These are phyloP conservation scores for human DNA, from an alignment of 2,113 vertebrate species.

Conservation along the genomic window GRCh38 chr1:71961501-71962000, in stretches of 20 bases:
- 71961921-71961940: not conserved
- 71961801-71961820: not conserved
- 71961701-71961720: not conserved
- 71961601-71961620: not conserved
- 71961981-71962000: not conserved
- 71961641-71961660: not conserved
- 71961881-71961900: not conserved
- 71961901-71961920: not conserved
- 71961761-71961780: not conserved
- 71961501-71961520: not conserved
- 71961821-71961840: not conserved
- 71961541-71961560: not conserved
- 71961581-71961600: not conserved
- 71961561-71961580: not conserved
- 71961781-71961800: not conserved
- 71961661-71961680: not conserved
- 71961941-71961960: constrained; percentile 11
- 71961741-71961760: not conserved
- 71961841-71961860: not conserved
- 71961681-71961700: not conserved
- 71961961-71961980: not conserved
- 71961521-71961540: not conserved
- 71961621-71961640: not conserved
- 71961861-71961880: not conserved
- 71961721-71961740: not conserved